These are phyloP conservation scores for Machaerirhynchus nigripectus DNA, from an alignment of 2,113 vertebrate species.

Conservation along the genomic window DNA sequence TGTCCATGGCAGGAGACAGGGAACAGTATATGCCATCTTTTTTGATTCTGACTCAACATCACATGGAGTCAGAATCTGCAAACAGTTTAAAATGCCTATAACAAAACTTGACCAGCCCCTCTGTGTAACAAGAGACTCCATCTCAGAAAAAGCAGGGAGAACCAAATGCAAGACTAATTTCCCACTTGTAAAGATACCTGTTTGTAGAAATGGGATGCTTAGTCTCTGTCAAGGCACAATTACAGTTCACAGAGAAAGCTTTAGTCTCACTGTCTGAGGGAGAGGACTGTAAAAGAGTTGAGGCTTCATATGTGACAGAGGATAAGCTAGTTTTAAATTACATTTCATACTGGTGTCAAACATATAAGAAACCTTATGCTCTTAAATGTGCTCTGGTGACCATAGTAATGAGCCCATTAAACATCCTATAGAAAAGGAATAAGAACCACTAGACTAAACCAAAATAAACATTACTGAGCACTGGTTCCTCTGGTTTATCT, in stretches of 20 bases:
- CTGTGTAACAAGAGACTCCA: not conserved
- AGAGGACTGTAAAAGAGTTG: not conserved
- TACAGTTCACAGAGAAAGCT: not conserved
- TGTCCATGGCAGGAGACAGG: too few species aligned
- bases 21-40: not conserved
- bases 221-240: not conserved
- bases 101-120: not conserved
- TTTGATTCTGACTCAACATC: not conserved
- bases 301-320: not conserved
- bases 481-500: not conserved
- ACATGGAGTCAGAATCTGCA: not conserved
- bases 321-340: not conserved
- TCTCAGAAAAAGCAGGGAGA: not conserved
- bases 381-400: not conserved
- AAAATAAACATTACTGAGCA: not conserved
- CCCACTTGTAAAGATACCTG: not conserved
- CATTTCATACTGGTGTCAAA: not conserved
- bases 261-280: not conserved
- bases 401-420: not conserved
- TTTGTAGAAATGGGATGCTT: not conserved
- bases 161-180: not conserved
- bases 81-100: not conserved
- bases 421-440: not conserved
- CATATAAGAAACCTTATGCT: not conserved
- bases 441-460: not conserved